phyloP scores from a whole-genome alignment of 2,888 invertebrate genomes.

The Tinea semifulvella region DNA sequence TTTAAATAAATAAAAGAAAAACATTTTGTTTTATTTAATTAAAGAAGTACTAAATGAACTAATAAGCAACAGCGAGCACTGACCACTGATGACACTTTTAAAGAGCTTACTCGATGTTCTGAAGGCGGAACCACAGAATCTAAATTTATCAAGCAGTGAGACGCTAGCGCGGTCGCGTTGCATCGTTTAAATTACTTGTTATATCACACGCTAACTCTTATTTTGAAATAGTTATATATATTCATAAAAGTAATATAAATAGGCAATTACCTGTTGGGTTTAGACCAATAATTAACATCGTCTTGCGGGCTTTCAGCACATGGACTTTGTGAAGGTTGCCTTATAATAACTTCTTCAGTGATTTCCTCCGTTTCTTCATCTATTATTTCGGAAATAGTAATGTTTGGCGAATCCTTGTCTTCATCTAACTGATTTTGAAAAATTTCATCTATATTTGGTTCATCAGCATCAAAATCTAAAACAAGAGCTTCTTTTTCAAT shows the following conservation, averaged over 20 bases:
- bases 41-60: slow-evolving; percentile 46
- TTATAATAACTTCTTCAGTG: slow-evolving; percentile 17
- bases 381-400: slow-evolving; percentile 58
- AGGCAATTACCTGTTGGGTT: slow-evolving; percentile 53
- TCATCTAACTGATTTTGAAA: slow-evolving; percentile 52
- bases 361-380: slow-evolving; percentile 41
- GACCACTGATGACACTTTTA: slow-evolving; percentile 62
- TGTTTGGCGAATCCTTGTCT: slow-evolving; percentile 48
- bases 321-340: slow-evolving; percentile 4
- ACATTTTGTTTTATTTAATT: slow-evolving; percentile 1
- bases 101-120: slow-evolving; percentile 59
- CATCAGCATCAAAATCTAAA: slow-evolving; percentile 47
- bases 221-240: neutral
- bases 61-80: slow-evolving; percentile 59
- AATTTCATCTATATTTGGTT: slow-evolving; percentile 53
- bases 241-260: slow-evolving; percentile 16
- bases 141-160: slow-evolving; percentile 59
- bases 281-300: slow-evolving; percentile 50
- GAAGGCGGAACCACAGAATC: slow-evolving; percentile 48
- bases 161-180: slow-evolving; percentile 60
- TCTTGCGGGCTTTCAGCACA: slow-evolving; percentile 27
- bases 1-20: neutral
- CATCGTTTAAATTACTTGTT: slow-evolving; percentile 46
- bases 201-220: slow-evolving; percentile 45
- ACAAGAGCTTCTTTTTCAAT: slow-evolving; percentile 43